These are phyloP conservation scores for Genyomyrus donnyi DNA, from an alignment of 2,113 vertebrate species.

Conservation along the genomic window DNA sequence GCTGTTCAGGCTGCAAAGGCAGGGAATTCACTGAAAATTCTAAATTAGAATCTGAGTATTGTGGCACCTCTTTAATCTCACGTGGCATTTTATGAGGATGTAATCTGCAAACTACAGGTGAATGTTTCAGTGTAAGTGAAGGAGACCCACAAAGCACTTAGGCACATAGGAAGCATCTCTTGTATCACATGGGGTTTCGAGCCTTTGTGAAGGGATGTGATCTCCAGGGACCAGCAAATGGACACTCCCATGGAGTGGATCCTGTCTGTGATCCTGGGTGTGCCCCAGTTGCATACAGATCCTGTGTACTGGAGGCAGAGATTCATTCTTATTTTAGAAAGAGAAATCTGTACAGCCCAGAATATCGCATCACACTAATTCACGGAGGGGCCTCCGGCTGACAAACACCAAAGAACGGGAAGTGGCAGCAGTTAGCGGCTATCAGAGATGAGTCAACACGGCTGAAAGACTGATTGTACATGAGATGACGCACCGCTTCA, in stretches of 20 bases:
- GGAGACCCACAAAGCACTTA: neutral
- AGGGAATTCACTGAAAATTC: neutral
- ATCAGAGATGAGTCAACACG: neutral
- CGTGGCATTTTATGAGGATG: neutral
- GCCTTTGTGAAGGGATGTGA: neutral
- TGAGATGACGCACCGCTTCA: neutral
- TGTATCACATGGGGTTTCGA: neutral
- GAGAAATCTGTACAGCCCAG: neutral
- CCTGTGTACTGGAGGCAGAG: neutral
- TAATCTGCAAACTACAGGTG: neutral
- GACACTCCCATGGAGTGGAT: neutral
- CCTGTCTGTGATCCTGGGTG: neutral
- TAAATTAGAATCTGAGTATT: neutral
- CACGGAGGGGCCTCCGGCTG: neutral
- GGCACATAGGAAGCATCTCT: neutral
- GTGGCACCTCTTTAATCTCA: neutral
- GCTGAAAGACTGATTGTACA: neutral
- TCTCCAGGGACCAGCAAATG: neutral
- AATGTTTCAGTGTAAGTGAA: neutral
- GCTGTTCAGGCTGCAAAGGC: neutral
- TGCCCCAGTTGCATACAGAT: neutral
- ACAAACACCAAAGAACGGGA: neutral
- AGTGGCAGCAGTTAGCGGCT: neutral
- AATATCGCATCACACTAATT: neutral
- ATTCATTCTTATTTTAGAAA: neutral